phyloP scores from a whole-genome alignment of 2,888 invertebrate species.

The Hymenopus coronatus region DNA sequence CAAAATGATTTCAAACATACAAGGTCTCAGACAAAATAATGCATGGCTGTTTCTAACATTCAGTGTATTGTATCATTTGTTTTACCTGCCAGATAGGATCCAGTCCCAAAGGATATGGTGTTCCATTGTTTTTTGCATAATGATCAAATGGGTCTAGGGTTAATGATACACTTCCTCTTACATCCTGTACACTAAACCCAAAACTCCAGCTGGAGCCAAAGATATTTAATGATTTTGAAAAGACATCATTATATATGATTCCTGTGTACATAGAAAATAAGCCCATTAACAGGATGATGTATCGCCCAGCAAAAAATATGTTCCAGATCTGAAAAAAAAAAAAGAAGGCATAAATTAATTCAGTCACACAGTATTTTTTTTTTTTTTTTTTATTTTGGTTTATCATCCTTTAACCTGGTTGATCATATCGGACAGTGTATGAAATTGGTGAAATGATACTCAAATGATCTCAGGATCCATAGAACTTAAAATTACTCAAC shows the following conservation, averaged over 20 bases:
- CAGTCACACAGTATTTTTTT: not conserved
- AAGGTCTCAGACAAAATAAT: no score
- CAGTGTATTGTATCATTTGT: no score
- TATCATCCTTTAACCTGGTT: no score
- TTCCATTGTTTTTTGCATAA: conserved; percentile 37
- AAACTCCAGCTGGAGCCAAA: conserved; percentile 65
- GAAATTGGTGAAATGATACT: no score
- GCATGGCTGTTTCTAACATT: no score
- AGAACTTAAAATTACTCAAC: no score
- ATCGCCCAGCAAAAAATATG: conserved; percentile 73
- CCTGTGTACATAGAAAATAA: conserved; percentile 76
- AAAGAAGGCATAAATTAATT: not conserved
- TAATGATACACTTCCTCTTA: conserved; percentile 43
- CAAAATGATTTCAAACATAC: no score
- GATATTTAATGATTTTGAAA: conserved; percentile 71
- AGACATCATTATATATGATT: conserved; percentile 75
- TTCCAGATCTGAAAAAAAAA: conserved; percentile 59
- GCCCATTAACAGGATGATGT: conserved; percentile 77
- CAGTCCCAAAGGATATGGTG: conserved; percentile 67
- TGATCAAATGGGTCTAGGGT: conserved; percentile 50
- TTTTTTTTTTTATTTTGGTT: no score
- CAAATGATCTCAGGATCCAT: no score
- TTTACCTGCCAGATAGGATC: conserved; percentile 70
- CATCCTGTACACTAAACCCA: conserved; percentile 46
- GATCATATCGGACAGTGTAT: no score